phyloP scores from a whole-genome alignment of 2,797 vertebrate genomes.

The Platalea minor region DNA sequence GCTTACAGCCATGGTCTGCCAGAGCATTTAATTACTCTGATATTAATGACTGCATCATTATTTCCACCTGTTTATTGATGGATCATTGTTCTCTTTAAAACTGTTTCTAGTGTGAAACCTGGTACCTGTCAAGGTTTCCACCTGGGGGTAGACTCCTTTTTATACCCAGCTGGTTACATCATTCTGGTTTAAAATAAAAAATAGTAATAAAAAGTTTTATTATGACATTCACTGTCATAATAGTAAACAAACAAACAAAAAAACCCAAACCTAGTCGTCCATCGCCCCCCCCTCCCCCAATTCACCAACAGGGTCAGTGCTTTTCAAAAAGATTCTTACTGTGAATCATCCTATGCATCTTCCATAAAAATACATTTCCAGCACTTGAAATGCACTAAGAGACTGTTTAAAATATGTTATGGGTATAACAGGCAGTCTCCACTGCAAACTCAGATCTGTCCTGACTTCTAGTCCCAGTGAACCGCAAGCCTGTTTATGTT shows the following conservation, averaged over 20 bases:
- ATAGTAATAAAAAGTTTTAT: not conserved
- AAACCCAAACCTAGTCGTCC: not conserved
- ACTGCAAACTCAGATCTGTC: not conserved
- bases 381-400: not conserved
- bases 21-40: not conserved
- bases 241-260: not conserved
- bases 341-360: not conserved
- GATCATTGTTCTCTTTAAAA: not conserved
- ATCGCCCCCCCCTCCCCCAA: not conserved
- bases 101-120: not conserved
- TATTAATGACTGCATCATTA: not conserved
- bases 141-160: not conserved
- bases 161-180: not conserved
- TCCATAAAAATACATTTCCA: not conserved
- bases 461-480: not conserved
- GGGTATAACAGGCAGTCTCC: not conserved
- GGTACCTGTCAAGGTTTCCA: not conserved
- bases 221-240: not conserved
- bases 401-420: not conserved
- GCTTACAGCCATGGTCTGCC: not conserved
- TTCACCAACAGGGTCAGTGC: not conserved
- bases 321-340: not conserved
- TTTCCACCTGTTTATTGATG: not conserved
- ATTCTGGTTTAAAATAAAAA: not conserved
- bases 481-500: not conserved